These are phyloP conservation scores for Protobothrops mucrosquamatus DNA, from an alignment of 2,113 vertebrate genomes.

Conservation along the genomic window DNA sequence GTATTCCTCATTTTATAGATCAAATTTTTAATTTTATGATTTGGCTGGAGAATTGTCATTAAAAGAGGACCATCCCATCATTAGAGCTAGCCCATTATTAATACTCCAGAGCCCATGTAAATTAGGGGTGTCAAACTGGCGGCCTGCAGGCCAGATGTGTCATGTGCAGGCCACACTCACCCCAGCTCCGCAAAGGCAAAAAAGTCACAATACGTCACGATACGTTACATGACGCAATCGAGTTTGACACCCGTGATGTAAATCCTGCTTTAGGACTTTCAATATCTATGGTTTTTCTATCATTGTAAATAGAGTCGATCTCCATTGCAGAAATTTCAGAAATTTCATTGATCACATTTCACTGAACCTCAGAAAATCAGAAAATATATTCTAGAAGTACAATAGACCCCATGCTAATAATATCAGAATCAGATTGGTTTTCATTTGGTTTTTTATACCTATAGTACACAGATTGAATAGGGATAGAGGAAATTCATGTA, in stretches of 20 bases:
- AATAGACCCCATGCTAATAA: background rate
- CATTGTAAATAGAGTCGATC: background rate
- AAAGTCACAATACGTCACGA: too few species aligned
- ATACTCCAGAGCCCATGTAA: background rate
- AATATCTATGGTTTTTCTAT: background rate
- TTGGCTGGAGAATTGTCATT: background rate
- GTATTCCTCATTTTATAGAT: background rate
- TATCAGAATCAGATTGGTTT: background rate
- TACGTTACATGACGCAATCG: too few species aligned
- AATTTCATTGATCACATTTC: background rate
- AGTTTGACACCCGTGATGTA: background rate
- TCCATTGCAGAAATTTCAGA: background rate
- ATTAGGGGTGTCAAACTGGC: background rate
- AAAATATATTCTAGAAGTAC: background rate
- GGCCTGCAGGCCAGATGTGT: too few species aligned
- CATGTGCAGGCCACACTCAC: too few species aligned
- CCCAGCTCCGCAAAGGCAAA: too few species aligned
- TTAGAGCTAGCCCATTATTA: background rate
- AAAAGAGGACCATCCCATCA: background rate
- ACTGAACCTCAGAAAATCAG: background rate
- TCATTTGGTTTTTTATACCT: background rate
- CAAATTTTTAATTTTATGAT: background rate
- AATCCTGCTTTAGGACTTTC: background rate
- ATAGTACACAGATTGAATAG: background rate
- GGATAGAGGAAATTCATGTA: background rate